These are phyloP conservation scores for Drosophila yakuba DNA, from an alignment of 1,140 invertebrate species.

Conservation along the genomic window DNA sequence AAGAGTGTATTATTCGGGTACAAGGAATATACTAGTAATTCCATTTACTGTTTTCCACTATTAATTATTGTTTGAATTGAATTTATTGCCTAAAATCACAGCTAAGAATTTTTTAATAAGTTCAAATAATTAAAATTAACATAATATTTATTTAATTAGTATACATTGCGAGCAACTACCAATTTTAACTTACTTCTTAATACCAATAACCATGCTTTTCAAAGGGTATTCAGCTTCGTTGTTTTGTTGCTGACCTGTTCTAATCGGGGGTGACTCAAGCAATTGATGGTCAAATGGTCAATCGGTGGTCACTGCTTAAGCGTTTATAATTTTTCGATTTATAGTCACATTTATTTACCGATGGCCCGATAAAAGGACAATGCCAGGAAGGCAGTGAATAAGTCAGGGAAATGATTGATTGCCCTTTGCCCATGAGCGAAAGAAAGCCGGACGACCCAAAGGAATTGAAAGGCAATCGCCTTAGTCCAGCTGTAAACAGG, in stretches of 20 bases:
- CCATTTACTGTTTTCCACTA: too few species aligned
- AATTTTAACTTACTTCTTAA: background rate
- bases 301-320: constrained; percentile 66
- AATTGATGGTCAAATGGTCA: constrained; percentile 57
- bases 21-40: background rate
- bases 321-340: constrained; percentile 83
- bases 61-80: too few species aligned
- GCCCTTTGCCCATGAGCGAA: constrained; percentile 60
- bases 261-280: constrained; percentile 22
- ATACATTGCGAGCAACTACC: too few species aligned
- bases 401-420: constrained; percentile 77
- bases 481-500: constrained; percentile 56
- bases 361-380: constrained; percentile 45
- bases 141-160: too few species aligned
- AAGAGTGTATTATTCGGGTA: background rate
- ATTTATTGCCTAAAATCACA: too few species aligned
- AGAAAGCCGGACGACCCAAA: constrained; percentile 65
- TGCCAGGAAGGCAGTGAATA: constrained; percentile 43
- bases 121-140: too few species aligned
- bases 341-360: constrained; percentile 77
- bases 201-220: background rate
- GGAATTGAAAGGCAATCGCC: constrained; percentile 45
- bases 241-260: too few species aligned
- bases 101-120: too few species aligned
- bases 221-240: constrained; percentile 25